A percentile compares a stretch with the other conserved stretches of the same genome.
Evolutionary conservation across 23 tunicate species (phyloP).

Genomic region (Ciona savignyi): DNA sequence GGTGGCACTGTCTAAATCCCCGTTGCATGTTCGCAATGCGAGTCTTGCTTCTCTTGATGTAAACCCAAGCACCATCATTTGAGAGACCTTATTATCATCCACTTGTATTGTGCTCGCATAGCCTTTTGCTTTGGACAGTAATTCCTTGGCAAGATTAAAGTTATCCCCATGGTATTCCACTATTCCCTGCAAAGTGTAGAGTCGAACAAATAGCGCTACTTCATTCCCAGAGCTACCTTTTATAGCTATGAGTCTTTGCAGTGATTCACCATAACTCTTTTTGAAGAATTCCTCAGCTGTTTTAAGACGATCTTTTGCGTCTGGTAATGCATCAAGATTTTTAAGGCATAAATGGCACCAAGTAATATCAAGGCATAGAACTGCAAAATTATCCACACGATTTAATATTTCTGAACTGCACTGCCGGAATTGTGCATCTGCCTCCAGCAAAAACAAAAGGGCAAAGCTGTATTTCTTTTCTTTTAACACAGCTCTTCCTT

Average conservation of each 20-base stretch:
- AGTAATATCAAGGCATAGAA: constrained; percentile 63
- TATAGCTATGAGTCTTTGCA: constrained; percentile 57
- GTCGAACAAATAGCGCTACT: constrained; percentile 60
- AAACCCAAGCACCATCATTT: constrained; percentile 50
- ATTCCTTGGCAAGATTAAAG: constrained; percentile 15
- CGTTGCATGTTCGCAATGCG: constrained; percentile 53
- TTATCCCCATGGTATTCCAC: constrained; percentile 42
- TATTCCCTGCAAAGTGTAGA: too few species aligned
- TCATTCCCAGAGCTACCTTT: constrained; percentile 73
- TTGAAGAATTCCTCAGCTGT: constrained; percentile 57
- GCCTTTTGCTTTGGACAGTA: constrained; percentile 49
- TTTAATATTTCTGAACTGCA: constrained; percentile 64
- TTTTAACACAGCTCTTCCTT: too few species aligned
- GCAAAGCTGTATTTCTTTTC: too few species aligned
- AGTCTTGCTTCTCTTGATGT: constrained; percentile 36
- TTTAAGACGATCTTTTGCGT: constrained; percentile 35
- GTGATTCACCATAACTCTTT: constrained; percentile 59
- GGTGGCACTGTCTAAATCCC: constrained; percentile 27
- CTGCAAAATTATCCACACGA: constrained; percentile 82
- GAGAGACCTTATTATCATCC: constrained; percentile 38
- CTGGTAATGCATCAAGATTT: constrained; percentile 64
- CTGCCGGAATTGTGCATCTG: constrained; percentile 54
- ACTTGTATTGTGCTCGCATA: constrained; percentile 37
- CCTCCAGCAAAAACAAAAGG: constrained; percentile 74
- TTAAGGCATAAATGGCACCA: constrained; percentile 80